These are phyloP conservation scores for Odontamblyopus lacepedii DNA, from an alignment of 2,797 vertebrate genomes.

Conservation along the genomic window DNA sequence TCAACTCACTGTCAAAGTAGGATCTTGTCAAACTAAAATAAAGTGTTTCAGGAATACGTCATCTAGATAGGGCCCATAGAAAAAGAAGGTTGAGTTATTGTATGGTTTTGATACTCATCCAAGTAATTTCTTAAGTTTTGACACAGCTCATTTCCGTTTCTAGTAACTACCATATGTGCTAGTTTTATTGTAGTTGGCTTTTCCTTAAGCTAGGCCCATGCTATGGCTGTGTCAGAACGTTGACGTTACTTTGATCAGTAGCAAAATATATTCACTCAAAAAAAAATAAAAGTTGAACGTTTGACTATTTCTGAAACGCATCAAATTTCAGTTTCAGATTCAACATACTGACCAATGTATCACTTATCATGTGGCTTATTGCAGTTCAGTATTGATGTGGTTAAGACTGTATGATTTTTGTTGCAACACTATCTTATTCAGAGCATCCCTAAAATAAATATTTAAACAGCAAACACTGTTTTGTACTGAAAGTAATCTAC, in stretches of 20 bases:
- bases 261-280: too few species aligned
- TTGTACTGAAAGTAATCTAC: neutral
- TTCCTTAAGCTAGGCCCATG: too few species aligned
- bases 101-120: too few species aligned
- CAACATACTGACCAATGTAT: slow-evolving; percentile 29
- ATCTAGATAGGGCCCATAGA: too few species aligned
- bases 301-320: too few species aligned
- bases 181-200: too few species aligned
- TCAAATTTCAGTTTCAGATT: slow-evolving; percentile 46
- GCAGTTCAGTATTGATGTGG: slow-evolving; percentile 6
- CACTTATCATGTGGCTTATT: neutral
- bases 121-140: too few species aligned
- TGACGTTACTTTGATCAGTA: too few species aligned
- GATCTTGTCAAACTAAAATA: slow-evolving; percentile 21
- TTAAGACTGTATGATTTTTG: neutral
- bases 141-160: too few species aligned
- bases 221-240: too few species aligned
- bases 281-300: neutral
- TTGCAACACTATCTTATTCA: neutral
- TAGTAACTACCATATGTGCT: too few species aligned
- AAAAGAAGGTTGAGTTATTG: too few species aligned
- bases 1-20: slow-evolving; percentile 20
- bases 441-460: neutral
- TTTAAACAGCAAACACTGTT: neutral
- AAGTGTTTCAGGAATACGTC: neutral